Percentiles rank a stretch among this genome's conserved stretches.
Evolutionary conservation across 1,140 invertebrate species (phyloP).

Genomic region (Ceratosolen solmsi): DNA sequence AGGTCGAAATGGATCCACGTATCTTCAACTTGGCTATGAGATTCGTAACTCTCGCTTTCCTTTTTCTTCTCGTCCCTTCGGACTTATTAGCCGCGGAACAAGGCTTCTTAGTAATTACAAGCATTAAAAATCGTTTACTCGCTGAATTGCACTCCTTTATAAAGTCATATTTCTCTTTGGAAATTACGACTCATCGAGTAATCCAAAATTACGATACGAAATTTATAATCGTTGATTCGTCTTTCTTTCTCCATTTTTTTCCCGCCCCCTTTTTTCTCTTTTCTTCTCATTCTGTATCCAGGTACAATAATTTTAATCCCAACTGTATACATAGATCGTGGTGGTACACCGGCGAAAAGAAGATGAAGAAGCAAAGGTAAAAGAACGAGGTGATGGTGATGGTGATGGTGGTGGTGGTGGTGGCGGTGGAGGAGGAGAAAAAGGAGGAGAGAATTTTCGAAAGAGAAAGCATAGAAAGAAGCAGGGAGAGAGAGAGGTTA

Average conservation of each 20-base stretch:
- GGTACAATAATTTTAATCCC: slow-evolving; percentile 12
- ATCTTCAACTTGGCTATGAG: no score
- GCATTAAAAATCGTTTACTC: not conserved
- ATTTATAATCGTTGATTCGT: not conserved
- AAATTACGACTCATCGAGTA: not conserved
- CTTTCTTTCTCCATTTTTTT: not conserved
- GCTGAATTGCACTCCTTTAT: not conserved
- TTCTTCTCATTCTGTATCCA: not conserved
- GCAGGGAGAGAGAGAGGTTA: slow-evolving; percentile 50
- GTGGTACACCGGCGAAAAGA: not conserved
- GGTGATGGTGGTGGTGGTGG: slow-evolving; percentile 29
- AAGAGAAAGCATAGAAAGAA: slow-evolving; percentile 9
- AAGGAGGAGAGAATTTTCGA: slow-evolving; percentile 20
- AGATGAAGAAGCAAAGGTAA: slow-evolving; percentile 19
- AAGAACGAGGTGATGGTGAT: slow-evolving; percentile 20
- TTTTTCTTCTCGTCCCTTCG: not conserved
- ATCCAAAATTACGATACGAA: slow-evolving; percentile 6
- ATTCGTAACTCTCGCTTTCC: no score
- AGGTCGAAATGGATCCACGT: no score
- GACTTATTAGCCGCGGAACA: not conserved
- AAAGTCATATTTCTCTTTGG: not conserved
- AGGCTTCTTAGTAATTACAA: not conserved
- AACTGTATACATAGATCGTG: slow-evolving; percentile 18
- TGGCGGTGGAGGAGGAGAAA: slow-evolving; percentile 17
- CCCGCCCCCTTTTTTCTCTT: not conserved